Conservation (phyloP, 2,797 vertebrate genomes). For the Phrynocephalus forsythii region DNA sequence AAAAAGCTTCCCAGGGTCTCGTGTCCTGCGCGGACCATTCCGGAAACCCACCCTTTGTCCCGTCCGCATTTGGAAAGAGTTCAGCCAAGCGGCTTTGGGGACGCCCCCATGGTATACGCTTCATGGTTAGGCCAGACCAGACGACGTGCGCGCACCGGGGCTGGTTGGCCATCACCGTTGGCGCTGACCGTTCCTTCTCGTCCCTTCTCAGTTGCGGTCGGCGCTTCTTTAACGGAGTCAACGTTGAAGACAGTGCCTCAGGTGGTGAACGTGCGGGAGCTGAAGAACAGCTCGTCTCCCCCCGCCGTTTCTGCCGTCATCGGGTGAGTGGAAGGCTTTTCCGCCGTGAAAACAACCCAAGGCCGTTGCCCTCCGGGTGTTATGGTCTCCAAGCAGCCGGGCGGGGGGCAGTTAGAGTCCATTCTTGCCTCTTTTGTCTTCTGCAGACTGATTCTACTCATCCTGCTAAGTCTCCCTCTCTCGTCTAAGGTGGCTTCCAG, state of each 20-base stretch:
- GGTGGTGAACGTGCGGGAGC: constrained; percentile 90
- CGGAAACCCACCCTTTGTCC: not conserved
- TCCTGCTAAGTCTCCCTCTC: too few relatives aligned
- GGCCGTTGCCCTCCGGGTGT: not conserved
- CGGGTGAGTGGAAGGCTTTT: constrained; percentile 77
- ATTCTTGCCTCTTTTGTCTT: too few relatives aligned
- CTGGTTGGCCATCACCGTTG: not conserved
- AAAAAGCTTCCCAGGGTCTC: too few relatives aligned
- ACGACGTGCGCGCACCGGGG: not conserved
- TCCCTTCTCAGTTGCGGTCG: constrained; percentile 63
- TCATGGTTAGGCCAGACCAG: not conserved
- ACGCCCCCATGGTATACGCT: too few relatives aligned
- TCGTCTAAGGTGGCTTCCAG: too few relatives aligned
- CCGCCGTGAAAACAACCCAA: too few relatives aligned
- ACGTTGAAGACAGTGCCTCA: constrained; percentile 91
- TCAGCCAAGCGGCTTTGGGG: not conserved
- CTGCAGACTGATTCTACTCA: too few relatives aligned
- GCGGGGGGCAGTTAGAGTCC: not conserved
- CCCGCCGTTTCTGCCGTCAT: constrained; percentile 75
- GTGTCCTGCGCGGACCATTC: too few relatives aligned
- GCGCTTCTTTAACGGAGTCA: constrained; percentile 87
- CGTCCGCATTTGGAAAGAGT: not conserved
- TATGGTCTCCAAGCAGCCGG: too few relatives aligned
- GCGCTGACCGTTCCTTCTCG: too few relatives aligned
- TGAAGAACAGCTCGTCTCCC: constrained; percentile 80